Conservation (phyloP, 2,888 invertebrate genomes). For the Spatulosminthurus flaviceps region DNA sequence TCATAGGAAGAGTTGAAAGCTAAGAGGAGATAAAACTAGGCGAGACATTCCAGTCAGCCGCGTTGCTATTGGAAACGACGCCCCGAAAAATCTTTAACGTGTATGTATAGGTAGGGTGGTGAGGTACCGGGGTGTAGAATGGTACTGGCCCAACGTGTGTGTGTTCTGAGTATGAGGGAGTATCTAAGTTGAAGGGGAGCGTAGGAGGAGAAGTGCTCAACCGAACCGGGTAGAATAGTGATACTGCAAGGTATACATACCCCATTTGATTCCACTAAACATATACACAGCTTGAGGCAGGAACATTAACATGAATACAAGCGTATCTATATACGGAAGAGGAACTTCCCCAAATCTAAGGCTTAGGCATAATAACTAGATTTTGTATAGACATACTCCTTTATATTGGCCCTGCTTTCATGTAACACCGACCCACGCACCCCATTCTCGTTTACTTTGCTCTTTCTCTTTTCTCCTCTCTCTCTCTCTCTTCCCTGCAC, state of each 20-base stretch:
- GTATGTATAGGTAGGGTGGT: not conserved
- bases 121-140: not conserved
- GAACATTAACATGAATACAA: constrained; percentile 9
- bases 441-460: not conserved
- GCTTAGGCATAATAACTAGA: not conserved
- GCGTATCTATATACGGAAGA: constrained; percentile 9
- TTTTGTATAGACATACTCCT: not conserved
- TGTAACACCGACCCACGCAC: constrained; percentile 8
- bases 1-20: constrained; percentile 1
- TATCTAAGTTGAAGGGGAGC: constrained; percentile 7
- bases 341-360: not conserved
- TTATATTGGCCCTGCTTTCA: not conserved
- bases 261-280: not conserved
- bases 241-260: not conserved
- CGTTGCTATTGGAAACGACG: constrained; percentile 44
- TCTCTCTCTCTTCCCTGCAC: not conserved
- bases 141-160: not conserved
- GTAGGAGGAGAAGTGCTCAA: constrained; percentile 18
- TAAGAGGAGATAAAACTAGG: constrained; percentile 45
- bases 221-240: constrained; percentile 2
- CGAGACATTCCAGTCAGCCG: constrained; percentile 51
- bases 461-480: constrained; percentile 20
- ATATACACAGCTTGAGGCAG: constrained; percentile 18
- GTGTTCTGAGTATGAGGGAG: not conserved
- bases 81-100: constrained; percentile 9